Percentiles rank a stretch among this genome's conserved stretches.
These are phyloP conservation scores for Ailuropoda melanoleuca DNA, from an alignment of 2,113 vertebrate species.

Conservation along the genomic window DNA sequence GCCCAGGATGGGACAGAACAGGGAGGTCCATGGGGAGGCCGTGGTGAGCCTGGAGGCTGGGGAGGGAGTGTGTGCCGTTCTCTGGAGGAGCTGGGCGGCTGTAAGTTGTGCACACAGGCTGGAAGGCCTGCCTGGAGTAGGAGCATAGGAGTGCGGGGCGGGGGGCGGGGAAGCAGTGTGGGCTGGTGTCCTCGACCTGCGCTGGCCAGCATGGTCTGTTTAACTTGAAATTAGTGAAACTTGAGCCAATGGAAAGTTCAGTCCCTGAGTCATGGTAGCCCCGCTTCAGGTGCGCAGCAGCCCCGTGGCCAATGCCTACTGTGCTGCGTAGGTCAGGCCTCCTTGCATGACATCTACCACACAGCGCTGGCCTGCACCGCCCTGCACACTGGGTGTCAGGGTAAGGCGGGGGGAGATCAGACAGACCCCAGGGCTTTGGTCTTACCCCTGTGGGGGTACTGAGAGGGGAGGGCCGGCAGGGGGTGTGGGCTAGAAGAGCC, in stretches of 20 bases:
- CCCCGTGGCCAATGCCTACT: neutral
- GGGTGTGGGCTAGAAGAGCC: neutral
- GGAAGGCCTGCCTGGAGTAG: too few relatives aligned
- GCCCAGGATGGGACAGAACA: too few relatives aligned
- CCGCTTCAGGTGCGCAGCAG: neutral
- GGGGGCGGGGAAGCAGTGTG: neutral
- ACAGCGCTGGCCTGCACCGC: too few relatives aligned
- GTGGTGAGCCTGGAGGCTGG: neutral
- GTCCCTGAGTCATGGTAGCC: neutral
- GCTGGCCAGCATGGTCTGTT: neutral
- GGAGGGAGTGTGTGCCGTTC: accelerated
- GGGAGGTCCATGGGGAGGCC: neutral
- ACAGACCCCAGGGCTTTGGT: neutral
- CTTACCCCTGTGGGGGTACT: neutral
- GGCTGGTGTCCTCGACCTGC: accelerated
- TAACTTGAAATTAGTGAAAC: neutral
- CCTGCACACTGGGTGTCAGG: accelerated
- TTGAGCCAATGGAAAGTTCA: neutral
- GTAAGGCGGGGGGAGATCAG: neutral
- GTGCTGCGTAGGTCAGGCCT: too few relatives aligned
- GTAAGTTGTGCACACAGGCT: neutral
- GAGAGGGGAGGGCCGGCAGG: neutral
- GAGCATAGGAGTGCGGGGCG: neutral
- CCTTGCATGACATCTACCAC: accelerated
- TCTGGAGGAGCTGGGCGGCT: neutral